Base-by-base conservation (phyloP, 2,888 invertebrate genomes). In the Epistrophella euchroma region DNA sequence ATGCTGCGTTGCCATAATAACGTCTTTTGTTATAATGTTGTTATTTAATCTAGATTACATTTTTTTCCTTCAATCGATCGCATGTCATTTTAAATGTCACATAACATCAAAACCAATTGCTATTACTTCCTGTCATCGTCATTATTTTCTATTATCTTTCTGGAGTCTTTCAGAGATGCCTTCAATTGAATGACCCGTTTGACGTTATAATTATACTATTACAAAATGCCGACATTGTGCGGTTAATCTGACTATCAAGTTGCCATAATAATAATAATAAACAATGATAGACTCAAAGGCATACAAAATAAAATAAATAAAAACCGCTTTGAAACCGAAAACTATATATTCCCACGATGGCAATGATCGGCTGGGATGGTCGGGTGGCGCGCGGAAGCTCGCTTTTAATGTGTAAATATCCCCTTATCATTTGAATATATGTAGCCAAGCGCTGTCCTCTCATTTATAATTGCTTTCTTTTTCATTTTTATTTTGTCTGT, bases 41-140 rank as follows among this genome's bases (percentile, higher is more conserved):
- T 56, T 47, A 50, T 50, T 77, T 56, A 77, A 43, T 70, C 60
- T 83, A 73, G 75, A 68, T 64, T 70, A 75, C 15, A 32, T 17
- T n/a, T 45, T 66, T 62, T 28, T 52, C 0, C 52, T 35, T 56
- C 47, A 80, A 55, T 68, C 68, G 72, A 72, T 84, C 58, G 66
- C 9, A 66, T 71, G 73, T 60, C 58, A 79, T 43, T 45, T 35
- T 40, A 79, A 72, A 56, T 77, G 88, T 86, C 82, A 79, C 73
- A 77, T 87, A 85, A 73, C 76, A 71, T 85, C 70, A 62, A 83
- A 78, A 82, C 75, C 66, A 50, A 72, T 74, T 86, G 84, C 56
- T 56, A 72, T 60, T 58, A 64, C 64, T 77, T 88, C 80, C 82
- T 88, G 89, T 88, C 89, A 88, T 86, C 60, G n/a, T 22, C 43